Conservation (phyloP, 2,797 vertebrate genomes). For the Sebastes dallii region DNA sequence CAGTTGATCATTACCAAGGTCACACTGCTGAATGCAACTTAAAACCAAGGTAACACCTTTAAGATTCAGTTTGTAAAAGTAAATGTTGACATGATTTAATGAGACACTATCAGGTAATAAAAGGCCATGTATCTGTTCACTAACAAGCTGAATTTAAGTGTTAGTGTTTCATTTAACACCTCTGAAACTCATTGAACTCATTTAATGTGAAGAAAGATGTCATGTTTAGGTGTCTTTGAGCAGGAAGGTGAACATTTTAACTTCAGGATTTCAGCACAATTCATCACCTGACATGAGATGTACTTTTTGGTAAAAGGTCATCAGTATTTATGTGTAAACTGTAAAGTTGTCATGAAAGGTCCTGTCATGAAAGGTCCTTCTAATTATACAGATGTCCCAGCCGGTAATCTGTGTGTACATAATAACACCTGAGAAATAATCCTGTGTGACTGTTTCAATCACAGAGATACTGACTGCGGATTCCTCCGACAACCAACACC, state of each 20-base stretch:
- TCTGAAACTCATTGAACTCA: background rate
- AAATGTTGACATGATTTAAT: background rate
- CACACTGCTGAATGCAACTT: background rate
- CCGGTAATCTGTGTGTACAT: slow-evolving; percentile 10
- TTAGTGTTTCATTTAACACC: background rate
- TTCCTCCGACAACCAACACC: slow-evolving; percentile 34
- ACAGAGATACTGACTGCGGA: slow-evolving; percentile 19
- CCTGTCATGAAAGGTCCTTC: background rate
- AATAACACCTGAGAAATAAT: slow-evolving; percentile 16
- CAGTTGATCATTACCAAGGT: background rate
- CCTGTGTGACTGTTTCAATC: slow-evolving; percentile 28
- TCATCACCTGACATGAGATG: no score
- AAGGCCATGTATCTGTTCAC: fast-evolving
- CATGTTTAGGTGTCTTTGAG: background rate
- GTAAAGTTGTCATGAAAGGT: background rate
- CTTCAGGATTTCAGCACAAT: background rate
- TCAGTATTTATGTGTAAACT: background rate
- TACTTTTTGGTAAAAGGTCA: background rate
- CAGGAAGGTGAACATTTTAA: background rate
- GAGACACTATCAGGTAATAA: background rate
- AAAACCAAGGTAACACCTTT: background rate
- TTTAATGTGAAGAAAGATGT: background rate
- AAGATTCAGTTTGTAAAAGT: background rate
- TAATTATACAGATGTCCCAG: background rate
- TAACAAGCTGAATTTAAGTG: background rate